phyloP scores from a whole-genome alignment of 1,140 invertebrate species.

The Lepidurus couesii region DNA sequence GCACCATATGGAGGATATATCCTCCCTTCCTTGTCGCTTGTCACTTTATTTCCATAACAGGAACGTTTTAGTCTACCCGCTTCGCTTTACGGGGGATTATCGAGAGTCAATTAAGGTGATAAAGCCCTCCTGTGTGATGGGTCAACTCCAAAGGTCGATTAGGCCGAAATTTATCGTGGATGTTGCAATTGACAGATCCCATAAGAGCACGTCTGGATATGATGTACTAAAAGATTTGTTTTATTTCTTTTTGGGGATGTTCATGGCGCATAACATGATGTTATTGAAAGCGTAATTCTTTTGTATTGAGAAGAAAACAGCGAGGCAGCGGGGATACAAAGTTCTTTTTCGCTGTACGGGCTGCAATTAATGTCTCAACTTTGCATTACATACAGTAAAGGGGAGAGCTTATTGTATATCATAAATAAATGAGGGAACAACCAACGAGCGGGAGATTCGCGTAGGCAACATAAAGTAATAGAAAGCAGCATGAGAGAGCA shows the following conservation, averaged over 20 bases:
- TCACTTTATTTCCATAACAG: no score
- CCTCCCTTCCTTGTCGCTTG: no score
- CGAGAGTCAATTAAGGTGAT: background rate
- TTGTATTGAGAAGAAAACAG: constrained; percentile 6
- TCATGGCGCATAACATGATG: background rate
- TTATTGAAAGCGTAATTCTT: background rate
- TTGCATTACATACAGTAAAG: background rate
- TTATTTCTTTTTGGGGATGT: no score
- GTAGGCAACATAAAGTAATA: background rate
- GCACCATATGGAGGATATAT: no score
- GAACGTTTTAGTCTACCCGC: background rate
- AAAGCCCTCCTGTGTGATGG: background rate
- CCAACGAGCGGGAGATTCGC: background rate
- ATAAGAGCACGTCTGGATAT: background rate
- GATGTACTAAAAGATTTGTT: no score
- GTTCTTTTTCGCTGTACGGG: background rate
- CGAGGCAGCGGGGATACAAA: background rate
- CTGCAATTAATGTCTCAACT: background rate
- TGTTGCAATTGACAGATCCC: constrained; percentile 10
- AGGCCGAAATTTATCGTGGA: background rate
- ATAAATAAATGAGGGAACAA: background rate
- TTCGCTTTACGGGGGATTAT: background rate
- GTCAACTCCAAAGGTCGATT: background rate
- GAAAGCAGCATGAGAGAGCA: background rate
- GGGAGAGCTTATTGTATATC: background rate